These are phyloP conservation scores for Panonychus citri DNA, from an alignment of 1,140 invertebrate species.

Conservation along the genomic window DNA sequence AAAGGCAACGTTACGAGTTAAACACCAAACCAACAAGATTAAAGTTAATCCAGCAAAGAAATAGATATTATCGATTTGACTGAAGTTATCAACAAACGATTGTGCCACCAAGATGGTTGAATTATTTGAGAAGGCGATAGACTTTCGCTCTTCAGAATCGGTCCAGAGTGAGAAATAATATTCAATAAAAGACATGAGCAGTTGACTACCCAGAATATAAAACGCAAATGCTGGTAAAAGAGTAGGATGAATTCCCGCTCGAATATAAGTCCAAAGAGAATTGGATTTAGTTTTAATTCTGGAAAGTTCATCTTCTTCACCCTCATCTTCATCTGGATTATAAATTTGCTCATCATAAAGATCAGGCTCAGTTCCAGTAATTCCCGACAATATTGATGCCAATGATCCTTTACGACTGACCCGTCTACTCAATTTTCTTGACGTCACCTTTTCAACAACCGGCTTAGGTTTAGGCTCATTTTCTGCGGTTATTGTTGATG, in stretches of 20 bases:
- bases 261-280: constrained; percentile 11
- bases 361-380: not conserved
- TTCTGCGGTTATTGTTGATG: not conserved
- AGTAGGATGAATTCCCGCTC: constrained; percentile 12
- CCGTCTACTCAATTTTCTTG: not conserved
- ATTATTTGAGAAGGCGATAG: too few relatives aligned
- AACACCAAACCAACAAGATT: constrained; percentile 22
- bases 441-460: not conserved
- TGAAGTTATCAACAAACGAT: constrained; percentile 1
- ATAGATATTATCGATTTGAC: not conserved
- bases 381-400: not conserved
- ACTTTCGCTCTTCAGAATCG: not conserved
- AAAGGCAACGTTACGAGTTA: constrained; percentile 39
- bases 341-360: not conserved
- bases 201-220: constrained; percentile 14
- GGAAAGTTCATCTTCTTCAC: constrained; percentile 10
- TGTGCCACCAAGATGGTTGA: not conserved
- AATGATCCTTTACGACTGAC: constrained; percentile 14
- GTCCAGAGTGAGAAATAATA: constrained; percentile 14
- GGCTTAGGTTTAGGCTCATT: not conserved
- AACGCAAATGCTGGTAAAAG: constrained; percentile 8
- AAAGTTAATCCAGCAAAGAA: constrained; percentile 23
- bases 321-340: not conserved
- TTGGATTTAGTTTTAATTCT: constrained; percentile 9
- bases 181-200: constrained; percentile 16